Evolutionary conservation across 2,797 vertebrate species (phyloP).

Genomic region (Notolepis coatsorum): DNA sequence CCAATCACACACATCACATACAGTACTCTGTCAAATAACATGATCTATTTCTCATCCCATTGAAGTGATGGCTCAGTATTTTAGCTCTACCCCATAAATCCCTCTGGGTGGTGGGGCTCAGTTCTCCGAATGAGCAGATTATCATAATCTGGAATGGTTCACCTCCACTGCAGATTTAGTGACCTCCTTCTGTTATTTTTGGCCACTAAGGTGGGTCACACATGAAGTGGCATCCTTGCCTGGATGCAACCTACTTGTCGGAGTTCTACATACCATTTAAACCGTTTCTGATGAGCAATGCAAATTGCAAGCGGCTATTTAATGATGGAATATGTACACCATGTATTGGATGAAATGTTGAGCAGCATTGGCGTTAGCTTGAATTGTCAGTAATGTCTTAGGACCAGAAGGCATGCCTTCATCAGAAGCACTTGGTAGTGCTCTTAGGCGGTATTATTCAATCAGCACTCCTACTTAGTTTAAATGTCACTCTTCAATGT

Average conservation of each 20-base stretch:
- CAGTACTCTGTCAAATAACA: not conserved
- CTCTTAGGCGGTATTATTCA: no score
- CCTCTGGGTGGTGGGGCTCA: conserved; percentile 54
- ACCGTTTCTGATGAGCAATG: conserved; percentile 27
- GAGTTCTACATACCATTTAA: conserved; percentile 17
- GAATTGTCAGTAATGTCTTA: conserved; percentile 27
- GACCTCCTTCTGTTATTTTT: conserved; percentile 48
- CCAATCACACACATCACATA: conserved; percentile 6
- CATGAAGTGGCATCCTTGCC: conserved; percentile 18
- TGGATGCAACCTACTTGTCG: conserved; percentile 20
- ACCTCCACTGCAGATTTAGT: conserved; percentile 55
- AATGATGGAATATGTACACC: no score
- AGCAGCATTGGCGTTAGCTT: conserved; percentile 40
- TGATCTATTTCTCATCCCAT: conserved; percentile 20
- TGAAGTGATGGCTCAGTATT: conserved; percentile 14
- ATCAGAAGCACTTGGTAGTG: no score
- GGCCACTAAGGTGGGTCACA: conserved; percentile 19
- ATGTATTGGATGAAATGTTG: conserved; percentile 25
- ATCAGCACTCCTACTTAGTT: no score
- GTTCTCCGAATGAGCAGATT: conserved; percentile 67
- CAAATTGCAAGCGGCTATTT: conserved; percentile 10
- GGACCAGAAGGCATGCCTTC: conserved; percentile 14
- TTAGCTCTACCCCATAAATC: conserved; percentile 57
- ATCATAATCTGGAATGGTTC: conserved; percentile 68
- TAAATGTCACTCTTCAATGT: no score